Conservation (phyloP, 2,113 vertebrate genomes). For the Myrmecobius fasciatus region DNA sequence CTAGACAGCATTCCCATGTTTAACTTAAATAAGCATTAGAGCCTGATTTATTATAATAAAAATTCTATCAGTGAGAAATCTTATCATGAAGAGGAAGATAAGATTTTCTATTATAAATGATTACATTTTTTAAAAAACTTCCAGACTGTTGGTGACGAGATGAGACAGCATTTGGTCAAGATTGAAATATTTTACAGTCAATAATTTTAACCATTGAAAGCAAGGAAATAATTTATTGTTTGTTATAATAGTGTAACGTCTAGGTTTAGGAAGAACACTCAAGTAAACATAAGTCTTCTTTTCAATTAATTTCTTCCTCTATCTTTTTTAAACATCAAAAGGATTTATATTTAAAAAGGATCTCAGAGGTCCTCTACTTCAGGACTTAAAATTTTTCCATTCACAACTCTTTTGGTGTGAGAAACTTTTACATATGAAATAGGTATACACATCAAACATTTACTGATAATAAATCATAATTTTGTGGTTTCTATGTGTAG, state of each 20-base stretch:
- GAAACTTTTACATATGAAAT: too few relatives aligned
- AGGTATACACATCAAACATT: too few relatives aligned
- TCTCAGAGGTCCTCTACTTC: not conserved
- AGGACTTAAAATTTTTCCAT: too few relatives aligned
- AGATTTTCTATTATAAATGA: not conserved
- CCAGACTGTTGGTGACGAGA: not conserved
- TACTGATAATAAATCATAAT: too few relatives aligned
- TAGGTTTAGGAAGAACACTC: slow-evolving; percentile 1
- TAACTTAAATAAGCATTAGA: slow-evolving; percentile 36
- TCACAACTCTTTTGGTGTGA: too few relatives aligned
- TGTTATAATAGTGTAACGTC: not conserved
- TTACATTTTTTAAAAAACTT: slow-evolving; percentile 6
- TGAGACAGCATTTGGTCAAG: slow-evolving; percentile 25
- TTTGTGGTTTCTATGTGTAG: too few relatives aligned
- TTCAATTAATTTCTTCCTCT: not conserved
- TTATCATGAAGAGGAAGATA: not conserved
- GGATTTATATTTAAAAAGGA: not conserved
- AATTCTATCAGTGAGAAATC: not conserved
- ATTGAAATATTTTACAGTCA: slow-evolving; percentile 2
- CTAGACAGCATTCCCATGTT: slow-evolving; percentile 40
- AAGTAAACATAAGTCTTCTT: slow-evolving; percentile 12
- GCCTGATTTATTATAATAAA: slow-evolving; percentile 6
- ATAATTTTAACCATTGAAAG: not conserved
- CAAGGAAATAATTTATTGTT: slow-evolving; percentile 29
- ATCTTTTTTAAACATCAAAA: not conserved